These are phyloP conservation scores for Philantomba maxwellii DNA, from an alignment of 2,113 vertebrate genomes.

Conservation along the genomic window DNA sequence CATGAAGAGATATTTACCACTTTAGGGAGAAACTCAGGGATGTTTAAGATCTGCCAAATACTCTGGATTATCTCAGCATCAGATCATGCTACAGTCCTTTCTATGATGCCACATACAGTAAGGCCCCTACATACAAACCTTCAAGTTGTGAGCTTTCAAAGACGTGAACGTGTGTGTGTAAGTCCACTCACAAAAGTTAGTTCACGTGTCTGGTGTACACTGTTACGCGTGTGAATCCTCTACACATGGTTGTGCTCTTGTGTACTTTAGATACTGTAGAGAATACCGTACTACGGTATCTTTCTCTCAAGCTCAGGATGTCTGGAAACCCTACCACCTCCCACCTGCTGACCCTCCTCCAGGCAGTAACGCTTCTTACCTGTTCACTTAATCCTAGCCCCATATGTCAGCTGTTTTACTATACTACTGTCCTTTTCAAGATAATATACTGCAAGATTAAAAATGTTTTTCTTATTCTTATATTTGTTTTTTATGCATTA, in stretches of 20 bases:
- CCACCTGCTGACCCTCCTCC: neutral
- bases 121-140: neutral
- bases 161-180: neutral
- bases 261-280: neutral
- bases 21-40: neutral
- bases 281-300: accelerated
- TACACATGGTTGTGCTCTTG: neutral
- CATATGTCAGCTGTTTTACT: neutral
- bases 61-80: accelerated
- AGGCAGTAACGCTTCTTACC: neutral
- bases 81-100: neutral
- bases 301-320: neutral
- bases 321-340: neutral
- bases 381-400: neutral
- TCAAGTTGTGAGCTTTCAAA: neutral
- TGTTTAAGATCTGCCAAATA: neutral
- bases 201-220: accelerated
- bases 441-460: neutral
- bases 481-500: neutral
- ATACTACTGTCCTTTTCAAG: neutral
- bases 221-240: neutral
- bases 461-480: neutral
- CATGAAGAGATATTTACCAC: neutral
- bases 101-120: neutral
- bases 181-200: neutral